Conservation (phyloP, 2,113 vertebrate species). For the Poecile atricapillus region DNA sequence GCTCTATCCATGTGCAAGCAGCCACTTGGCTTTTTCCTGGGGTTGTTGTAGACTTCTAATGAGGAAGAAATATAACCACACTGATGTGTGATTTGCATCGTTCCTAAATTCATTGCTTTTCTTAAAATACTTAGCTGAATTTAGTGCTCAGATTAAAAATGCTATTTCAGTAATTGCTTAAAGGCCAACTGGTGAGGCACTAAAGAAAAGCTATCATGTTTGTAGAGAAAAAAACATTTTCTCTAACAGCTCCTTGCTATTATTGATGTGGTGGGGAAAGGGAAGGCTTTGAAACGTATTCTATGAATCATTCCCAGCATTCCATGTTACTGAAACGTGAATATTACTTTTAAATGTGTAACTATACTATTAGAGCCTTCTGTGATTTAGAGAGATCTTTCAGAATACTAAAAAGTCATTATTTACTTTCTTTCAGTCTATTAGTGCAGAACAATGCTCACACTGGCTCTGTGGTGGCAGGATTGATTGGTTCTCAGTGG, state of each 20-base stretch:
- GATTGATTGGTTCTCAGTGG: background rate
- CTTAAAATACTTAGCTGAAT: conserved; percentile 35
- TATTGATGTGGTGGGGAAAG: background rate
- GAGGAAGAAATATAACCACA: background rate
- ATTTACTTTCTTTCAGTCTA: conserved; percentile 50
- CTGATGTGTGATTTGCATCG: background rate
- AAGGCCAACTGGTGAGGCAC: conserved; percentile 16
- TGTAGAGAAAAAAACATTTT: conserved; percentile 37
- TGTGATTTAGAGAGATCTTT: conserved; percentile 43
- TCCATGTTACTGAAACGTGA: background rate
- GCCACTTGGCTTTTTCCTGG: background rate
- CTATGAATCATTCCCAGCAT: conserved; percentile 26
- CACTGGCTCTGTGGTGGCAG: background rate
- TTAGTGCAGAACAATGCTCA: conserved; percentile 31
- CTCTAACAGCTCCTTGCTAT: background rate
- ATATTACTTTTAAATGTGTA: conserved; percentile 38
- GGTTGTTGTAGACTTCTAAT: background rate
- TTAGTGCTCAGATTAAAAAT: conserved; percentile 43
- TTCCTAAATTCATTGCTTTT: conserved; percentile 7
- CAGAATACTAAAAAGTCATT: conserved; percentile 52
- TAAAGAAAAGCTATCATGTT: conserved; percentile 41
- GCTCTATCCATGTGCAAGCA: background rate
- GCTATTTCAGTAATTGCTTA: conserved; percentile 36
- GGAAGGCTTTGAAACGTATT: background rate
- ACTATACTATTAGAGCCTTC: conserved; percentile 28